Evolutionary conservation across 2,888 invertebrate species (phyloP), one percentile per base, ranked within the genome.

Genomic region (Sericinus montela): DNA sequence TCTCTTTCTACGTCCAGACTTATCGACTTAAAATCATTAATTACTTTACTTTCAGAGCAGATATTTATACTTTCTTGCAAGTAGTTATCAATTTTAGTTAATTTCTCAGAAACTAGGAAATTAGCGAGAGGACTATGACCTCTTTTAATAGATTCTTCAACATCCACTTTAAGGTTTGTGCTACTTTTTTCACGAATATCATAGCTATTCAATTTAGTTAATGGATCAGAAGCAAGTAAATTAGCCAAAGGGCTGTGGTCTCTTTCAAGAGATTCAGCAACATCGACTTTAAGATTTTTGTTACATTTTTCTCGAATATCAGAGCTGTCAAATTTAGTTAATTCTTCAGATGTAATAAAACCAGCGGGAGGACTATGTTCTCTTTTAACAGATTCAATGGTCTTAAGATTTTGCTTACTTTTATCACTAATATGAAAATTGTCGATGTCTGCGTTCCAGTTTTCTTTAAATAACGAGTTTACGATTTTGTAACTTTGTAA

Each of bases 401-500:
- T n/a, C n/a, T n/a, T n/a, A n/a, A n/a, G n/a, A n/a, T n/a, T n/a
- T n/a, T n/a, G n/a, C n/a, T n/a, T n/a, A n/a, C n/a, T n/a, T n/a
- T n/a, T n/a, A n/a, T n/a, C 19, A 19, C 2, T 19, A 19, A 3
- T 19, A 19, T 19, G 2, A 19, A 19, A 19, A 5, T 19, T 19
- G 5, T 19, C 19, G 5, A 19, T 19, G 19, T 19, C 5, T 5
- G 19, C 59, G 52, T 74, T 72, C 35, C 70, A 63, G 50, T 75
- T 75, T 54, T 79, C 81, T 59, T 80, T 84, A 52, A 72, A 75
- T 16, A 88, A 48, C 6, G 80, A 80, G 58, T 74, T 86, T n/a
- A 88, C 87, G 47, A 88, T 84, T 70, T 84, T 87, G 59, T 88
- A 88, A 59, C 88, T 88, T 46, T 80, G 76, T 52, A 88, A 72